Conservation (phyloP, 2,888 invertebrate species). For the Zaprionus lineosus region DNA sequence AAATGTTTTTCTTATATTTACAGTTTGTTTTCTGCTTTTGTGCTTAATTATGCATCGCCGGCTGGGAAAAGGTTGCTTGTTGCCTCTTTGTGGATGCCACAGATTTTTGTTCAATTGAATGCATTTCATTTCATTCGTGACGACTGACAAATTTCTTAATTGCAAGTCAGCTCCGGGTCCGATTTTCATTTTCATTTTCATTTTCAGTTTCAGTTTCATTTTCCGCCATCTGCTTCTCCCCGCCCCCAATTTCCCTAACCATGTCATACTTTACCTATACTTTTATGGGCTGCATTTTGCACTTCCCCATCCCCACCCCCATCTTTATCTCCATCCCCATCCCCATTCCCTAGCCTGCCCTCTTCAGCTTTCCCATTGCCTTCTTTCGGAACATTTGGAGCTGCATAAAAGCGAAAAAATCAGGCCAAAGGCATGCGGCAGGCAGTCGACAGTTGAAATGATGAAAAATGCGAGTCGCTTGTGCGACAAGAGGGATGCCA, state of each 20-base stretch:
- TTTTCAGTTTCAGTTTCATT: constrained; percentile 1
- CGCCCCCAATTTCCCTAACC: neutral
- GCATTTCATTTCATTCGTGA: constrained; percentile 71
- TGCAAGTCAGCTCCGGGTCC: constrained; percentile 51
- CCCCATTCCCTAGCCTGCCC: neutral
- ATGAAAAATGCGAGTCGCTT: constrained; percentile 52
- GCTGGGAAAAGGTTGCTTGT: constrained; percentile 6
- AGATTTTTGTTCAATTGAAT: constrained; percentile 67
- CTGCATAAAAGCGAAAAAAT: constrained; percentile 40
- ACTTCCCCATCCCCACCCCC: too few species aligned
- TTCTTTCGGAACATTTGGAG: constrained; percentile 8
- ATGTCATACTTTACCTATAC: constrained; percentile 5
- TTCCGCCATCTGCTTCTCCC: neutral
- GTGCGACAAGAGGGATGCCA: constrained; percentile 3
- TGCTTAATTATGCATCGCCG: constrained; percentile 34
- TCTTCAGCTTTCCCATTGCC: neutral
- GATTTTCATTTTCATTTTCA: constrained; percentile 42
- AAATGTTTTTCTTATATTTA: too few species aligned
- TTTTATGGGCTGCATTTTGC: neutral
- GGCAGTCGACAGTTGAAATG: constrained; percentile 41
- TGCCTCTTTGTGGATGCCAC: constrained; percentile 33
- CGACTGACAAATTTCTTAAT: constrained; percentile 67
- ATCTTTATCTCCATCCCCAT: too few species aligned
- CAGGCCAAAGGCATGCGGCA: constrained; percentile 32
- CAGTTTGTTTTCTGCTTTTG: neutral